Base-by-base conservation (phyloP, 2,888 invertebrate genomes). In the Prenolepis imparis region DNA sequence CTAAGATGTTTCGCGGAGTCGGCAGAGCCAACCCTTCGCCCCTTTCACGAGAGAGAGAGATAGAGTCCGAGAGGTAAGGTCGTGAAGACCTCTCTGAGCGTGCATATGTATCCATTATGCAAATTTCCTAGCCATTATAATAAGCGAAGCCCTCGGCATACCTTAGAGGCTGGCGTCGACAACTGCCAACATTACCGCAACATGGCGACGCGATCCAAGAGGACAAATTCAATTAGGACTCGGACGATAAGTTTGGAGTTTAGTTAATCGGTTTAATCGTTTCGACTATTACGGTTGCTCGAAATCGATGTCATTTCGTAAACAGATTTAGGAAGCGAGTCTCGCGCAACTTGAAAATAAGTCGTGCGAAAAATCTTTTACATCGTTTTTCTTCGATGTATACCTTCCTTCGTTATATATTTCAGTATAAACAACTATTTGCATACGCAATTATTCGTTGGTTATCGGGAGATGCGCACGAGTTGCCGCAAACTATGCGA, bases 81-180 rank as follows among this genome's bases (percentile, higher is more conserved):
- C 91, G 91, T 89, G 90, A 84, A 89, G 91, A 89, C 90, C 91
- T 90, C 91, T 91, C 91, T 83, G 86, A 91, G 91, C 92, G 92
- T 93, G 93, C 94, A 94, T 94, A 94, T 94, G 93, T 94, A 94
- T 93, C 94, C 93, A 94, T 94, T 94, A 94, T 94, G 94, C 92
- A 94, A 94, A 94, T 94, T 94, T 93, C 91, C 90, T 91, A 90
- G 88, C 93, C 92, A 94, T 94, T 94, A 94, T 94, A 94, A 94
- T 94, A 94, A 94, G 94, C 94, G 93, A 92, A 93, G 92, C 92
- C 91, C 93, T 93, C 90, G 92, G 91, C 91, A 85, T 92, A 92
- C 92, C 93, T 91, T 90, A 86, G 91, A 89, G 88, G 90, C 91
- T 86, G 59, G 63, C 91, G 90, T 90, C 91, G 92, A 92, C 92